Evolutionary conservation across 2,888 invertebrate genomes (phyloP), one percentile per base, ranked within the genome.

Genomic region (Scaeva pyrastri): DNA sequence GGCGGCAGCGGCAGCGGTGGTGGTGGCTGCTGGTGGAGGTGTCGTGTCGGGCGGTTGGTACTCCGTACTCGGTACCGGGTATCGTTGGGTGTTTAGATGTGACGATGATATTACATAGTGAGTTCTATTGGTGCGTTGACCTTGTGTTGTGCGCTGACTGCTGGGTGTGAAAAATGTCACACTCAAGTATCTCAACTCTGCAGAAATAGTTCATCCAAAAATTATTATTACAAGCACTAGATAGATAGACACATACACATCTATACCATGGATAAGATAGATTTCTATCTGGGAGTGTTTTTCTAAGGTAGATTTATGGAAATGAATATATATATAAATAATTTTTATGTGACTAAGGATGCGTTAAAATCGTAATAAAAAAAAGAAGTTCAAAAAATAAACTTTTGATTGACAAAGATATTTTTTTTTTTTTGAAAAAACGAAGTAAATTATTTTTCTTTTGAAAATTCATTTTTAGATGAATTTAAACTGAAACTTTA

Each of bases 111-210:
- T n/a, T 11, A 50, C 8, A 19, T 12, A 11, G 36, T 43, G 45
- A 26, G 56, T 41, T 39, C 45, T 41, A 39, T 41, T 68, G 16
- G 85, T 77, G 62, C 85, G 73, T 85, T 85, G 85, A 85, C 80
- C 85, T 85, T 85, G 85, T 70, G 43, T 19, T 55, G 5, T 31
- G 31, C 5, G 3, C 31, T 31, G 31, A 56, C 19, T 23, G 73
- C 41, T 36, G 48, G 48, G 73, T 74, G 70, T 68, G 79, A 64
- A 79, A 75, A 70, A 58, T 56, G 11, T 58, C 50, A 71, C 39
- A 66, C 66, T 58, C 19, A 70, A 23, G 68, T 55, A 19, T 43
- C 31, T 64, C 26, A 58, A 50, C 52, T 45, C 50, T 74, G 71
- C 50, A 84, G 68, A 68, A 79, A 79, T 84, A 84, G 75, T 75